Percentiles rank a stretch among this genome's conserved stretches.
phyloP scores from a whole-genome alignment of 2,113 vertebrate species.

The Lasiurus cinereus region DNA sequence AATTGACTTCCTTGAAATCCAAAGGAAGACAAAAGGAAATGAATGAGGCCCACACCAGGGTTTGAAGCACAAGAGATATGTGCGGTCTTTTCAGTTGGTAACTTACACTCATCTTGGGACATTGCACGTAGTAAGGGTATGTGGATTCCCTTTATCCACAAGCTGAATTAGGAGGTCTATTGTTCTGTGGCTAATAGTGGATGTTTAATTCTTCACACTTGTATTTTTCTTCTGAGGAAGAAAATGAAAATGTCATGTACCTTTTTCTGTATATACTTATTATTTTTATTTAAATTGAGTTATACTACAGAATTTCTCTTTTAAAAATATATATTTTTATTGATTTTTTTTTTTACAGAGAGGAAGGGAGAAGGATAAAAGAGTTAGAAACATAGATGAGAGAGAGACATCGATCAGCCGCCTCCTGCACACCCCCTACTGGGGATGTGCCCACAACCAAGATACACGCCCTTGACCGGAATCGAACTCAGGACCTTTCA shows the following conservation, averaged over 20 bases:
- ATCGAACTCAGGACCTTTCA: too few species aligned
- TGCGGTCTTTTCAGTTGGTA: neutral
- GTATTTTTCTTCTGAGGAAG: slow-evolving; percentile 22
- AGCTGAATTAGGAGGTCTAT: neutral
- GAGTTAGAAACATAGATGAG: too few species aligned
- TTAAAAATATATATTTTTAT: too few species aligned
- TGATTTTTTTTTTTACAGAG: too few species aligned
- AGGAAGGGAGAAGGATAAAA: too few species aligned
- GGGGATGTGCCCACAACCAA: too few species aligned
- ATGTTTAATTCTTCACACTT: slow-evolving; percentile 42
- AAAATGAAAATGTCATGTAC: slow-evolving; percentile 25
- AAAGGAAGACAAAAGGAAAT: neutral
- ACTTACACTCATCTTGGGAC: neutral
- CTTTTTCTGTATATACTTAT: slow-evolving; percentile 9
- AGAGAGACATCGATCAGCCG: too few species aligned
- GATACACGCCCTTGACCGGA: too few species aligned
- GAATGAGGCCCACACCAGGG: neutral
- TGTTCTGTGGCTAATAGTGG: neutral
- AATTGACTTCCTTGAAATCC: slow-evolving; percentile 5
- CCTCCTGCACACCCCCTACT: too few species aligned
- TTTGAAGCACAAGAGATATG: neutral
- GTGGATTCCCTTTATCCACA: neutral
- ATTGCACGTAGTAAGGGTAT: neutral
- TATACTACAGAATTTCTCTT: slow-evolving; percentile 12
- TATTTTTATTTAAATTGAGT: slow-evolving; percentile 63